Evolutionary conservation across 2,797 vertebrate genomes (phyloP), one percentile per base, ranked within the genome.

Genomic region (Meriones psammophilus): DNA sequence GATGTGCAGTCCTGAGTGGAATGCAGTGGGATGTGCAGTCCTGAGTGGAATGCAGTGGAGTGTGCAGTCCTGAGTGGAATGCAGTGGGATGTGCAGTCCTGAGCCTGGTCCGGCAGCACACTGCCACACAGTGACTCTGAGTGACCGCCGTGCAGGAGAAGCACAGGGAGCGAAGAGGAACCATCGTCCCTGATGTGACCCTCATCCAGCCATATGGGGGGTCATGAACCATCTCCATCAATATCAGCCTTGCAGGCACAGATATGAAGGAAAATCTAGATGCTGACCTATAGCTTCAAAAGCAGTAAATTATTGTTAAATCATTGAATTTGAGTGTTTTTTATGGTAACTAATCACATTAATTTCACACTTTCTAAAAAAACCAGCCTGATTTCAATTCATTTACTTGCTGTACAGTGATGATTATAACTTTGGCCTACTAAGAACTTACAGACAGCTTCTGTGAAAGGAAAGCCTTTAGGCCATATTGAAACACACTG

Each of bases 301-400:
- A 94, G 14, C 6, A 69, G 42, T 26, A 71, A 88, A 58, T 5
- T 9, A 50, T 64, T 24, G 42, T 76, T 36, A 74, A 83, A 28
- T 54, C n/a, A 33, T 66, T 54, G 36, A 88, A 17, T 91, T 68
- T 60, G 22, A 58, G 8, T 8, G 20, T 64, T 8, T 81, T 39
- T 50, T 14, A 68, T 46, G 36, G 39, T 58, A 84, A 66, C 22
- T 68, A 68, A 73, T 77, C 18, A 81, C 28, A 80, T 68, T 86
- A 46, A 15, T 78, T 93, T 78, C 18, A 94, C 22, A 54, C 30
- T 39, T 56, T 90, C 50, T 74, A 17, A 58, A 96, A 84, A 87
- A 66, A 42, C 5, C 33, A 18, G 0, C 24, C 73, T 83, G 14
- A 66, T 90, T 77, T 85, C 36, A 90, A 9, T 28, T 85, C 28